These are phyloP conservation scores for Serranochromis macrocephalus DNA, from an alignment of 2,113 vertebrate species.

Conservation along the genomic window DNA sequence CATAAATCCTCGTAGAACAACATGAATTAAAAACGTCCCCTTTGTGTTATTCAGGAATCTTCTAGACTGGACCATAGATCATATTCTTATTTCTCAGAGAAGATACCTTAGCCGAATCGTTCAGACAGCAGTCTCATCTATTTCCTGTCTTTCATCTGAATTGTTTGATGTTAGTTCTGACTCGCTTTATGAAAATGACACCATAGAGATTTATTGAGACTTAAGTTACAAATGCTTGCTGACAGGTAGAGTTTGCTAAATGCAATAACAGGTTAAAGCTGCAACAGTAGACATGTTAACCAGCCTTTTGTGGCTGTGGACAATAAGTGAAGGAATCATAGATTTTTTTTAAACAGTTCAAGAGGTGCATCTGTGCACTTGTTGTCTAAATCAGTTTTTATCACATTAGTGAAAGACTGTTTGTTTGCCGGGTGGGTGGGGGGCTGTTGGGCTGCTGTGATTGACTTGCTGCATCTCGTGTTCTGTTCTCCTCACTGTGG, in stretches of 20 bases:
- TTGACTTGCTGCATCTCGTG: conserved; percentile 69
- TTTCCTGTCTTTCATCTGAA: too few relatives aligned
- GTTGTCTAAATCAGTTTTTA: not conserved
- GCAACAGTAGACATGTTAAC: not conserved
- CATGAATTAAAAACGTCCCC: not conserved
- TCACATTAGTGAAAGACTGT: not conserved
- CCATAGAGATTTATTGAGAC: not conserved
- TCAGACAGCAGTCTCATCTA: not conserved
- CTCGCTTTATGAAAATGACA: not conserved
- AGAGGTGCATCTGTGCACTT: rapidly evolving
- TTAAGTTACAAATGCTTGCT: not conserved
- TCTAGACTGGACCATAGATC: rapidly evolving
- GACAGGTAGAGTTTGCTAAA: not conserved
- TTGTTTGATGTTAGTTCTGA: not conserved
- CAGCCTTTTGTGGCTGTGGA: not conserved
- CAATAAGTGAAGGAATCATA: not conserved
- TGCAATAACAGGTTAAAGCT: not conserved
- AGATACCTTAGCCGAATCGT: not conserved
- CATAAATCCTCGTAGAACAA: not conserved
- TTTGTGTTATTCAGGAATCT: not conserved
- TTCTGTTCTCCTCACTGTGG: conserved; percentile 71
- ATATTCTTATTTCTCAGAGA: not conserved
- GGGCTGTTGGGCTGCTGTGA: conserved; percentile 10
- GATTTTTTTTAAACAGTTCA: not conserved
- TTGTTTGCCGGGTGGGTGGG: not conserved